Evolutionary conservation across 2,797 vertebrate species (phyloP), one percentile per base, ranked within the genome.

Genomic region (Heterohyrax brucei): DNA sequence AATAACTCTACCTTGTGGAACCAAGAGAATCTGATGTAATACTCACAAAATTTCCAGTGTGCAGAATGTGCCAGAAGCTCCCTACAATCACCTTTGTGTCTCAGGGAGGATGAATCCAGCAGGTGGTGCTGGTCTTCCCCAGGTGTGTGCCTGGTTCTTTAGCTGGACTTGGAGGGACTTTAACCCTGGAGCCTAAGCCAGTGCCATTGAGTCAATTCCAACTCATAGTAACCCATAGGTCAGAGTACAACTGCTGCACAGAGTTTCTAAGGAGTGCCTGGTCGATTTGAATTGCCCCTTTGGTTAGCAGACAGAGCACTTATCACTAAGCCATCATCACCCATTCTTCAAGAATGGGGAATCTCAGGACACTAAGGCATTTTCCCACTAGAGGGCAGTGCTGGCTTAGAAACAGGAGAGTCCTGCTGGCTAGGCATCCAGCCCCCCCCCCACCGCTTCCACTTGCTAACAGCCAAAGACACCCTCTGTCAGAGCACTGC

Each of bases 311-410:
- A 39, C 39, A 39, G 39, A 39, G 39, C 39, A 39, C 39, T 39
- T 39, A 39, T 39, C 39, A 39, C 39, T 39, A 39, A 39, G 39
- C 39, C 39, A 39, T 39, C 39, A 39, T 39, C 39, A 39, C 39
- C 39, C 39, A 3, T 39, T 39, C 39, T 39, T 39, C 39, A 7
- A 8, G 48, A 26, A 21, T 0, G 46, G 46, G 30, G 56, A 59
- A 21, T 62, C 24, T 0, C 13, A 0, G 33, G 26, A 16, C 26
- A 46, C 16, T 33, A 30, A 1, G 46, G 73, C 19, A 73, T 39
- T 39, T 88, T 0, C 3, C 94, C 97, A 92, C 96, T 91, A 97
- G 97, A 93, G 97, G 97, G 97, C 96, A 97, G 97, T 80, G 39
- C 14, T 0, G 4, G 87, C 83, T 62, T 22, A 39, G 80, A 33